Conservation (phyloP, 2,888 invertebrate genomes). For the Scaptomyza reducta region DNA sequence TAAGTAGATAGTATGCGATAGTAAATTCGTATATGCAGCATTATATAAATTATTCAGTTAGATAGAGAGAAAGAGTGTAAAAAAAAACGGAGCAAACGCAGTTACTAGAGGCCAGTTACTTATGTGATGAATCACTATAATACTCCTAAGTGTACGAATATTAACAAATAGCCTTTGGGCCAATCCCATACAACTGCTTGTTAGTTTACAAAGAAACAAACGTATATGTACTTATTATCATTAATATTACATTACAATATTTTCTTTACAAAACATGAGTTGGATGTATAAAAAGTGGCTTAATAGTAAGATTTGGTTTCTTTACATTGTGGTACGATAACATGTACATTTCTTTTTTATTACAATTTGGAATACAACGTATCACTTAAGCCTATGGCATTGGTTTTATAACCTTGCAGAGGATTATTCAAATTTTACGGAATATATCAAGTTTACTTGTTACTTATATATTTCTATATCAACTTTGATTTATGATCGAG, state of each 20-base stretch:
- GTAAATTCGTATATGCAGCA: constrained; percentile 30
- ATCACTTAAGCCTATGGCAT: constrained; percentile 42
- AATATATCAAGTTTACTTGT: constrained; percentile 7
- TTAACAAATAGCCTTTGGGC: constrained; percentile 38
- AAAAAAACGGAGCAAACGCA: constrained; percentile 45
- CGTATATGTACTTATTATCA: constrained; percentile 56
- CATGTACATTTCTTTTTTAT: neutral
- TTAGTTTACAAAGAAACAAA: constrained; percentile 46
- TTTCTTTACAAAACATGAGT: constrained; percentile 52
- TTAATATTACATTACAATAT: constrained; percentile 30
- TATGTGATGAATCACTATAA: constrained; percentile 43
- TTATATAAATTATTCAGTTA: constrained; percentile 28
- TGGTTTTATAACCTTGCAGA: constrained; percentile 27
- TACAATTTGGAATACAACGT: constrained; percentile 31
- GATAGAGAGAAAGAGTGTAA: constrained; percentile 23
- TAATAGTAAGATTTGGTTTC: constrained; percentile 15
- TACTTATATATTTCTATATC: neutral
- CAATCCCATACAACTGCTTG: constrained; percentile 46
- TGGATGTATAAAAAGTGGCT: constrained; percentile 32
- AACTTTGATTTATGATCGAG: no score
- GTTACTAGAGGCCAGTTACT: constrained; percentile 43
- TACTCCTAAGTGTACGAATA: constrained; percentile 38
- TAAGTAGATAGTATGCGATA: constrained; percentile 25
- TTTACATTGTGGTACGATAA: constrained; percentile 5
- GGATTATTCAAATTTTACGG: neutral